phyloP scores from a whole-genome alignment of 2,888 invertebrate species.

The Sthenelais limicola region DNA sequence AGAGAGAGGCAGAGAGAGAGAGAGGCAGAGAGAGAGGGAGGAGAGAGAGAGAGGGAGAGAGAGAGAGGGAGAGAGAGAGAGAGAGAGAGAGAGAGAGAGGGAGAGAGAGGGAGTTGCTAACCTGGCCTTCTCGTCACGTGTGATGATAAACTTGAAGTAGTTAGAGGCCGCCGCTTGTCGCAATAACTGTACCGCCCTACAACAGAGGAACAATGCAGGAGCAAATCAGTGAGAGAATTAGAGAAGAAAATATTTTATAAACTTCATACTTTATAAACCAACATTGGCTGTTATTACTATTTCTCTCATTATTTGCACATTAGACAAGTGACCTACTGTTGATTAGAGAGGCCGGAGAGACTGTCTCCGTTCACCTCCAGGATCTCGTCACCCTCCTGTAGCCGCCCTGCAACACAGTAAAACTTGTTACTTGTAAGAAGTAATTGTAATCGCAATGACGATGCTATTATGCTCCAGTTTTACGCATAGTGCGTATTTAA shows the following conservation, averaged over 20 bases:
- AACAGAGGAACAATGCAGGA: constrained; percentile 25
- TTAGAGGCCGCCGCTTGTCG: constrained; percentile 62
- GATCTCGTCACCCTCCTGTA: constrained; percentile 63
- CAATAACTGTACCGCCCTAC: constrained; percentile 63
- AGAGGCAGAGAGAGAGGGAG: too few relatives aligned
- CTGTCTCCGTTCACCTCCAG: constrained; percentile 64
- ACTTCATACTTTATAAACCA: too few relatives aligned
- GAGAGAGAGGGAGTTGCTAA: too few relatives aligned
- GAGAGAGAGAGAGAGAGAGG: neutral
- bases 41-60: too few relatives aligned
- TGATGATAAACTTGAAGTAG: constrained; percentile 60
- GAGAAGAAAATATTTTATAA: too few relatives aligned
- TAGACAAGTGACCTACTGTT: constrained; percentile 55
- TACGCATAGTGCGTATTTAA: too few relatives aligned
- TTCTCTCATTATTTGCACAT: too few relatives aligned
- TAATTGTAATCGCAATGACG: too few relatives aligned
- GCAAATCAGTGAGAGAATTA: neutral
- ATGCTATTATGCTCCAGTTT: too few relatives aligned
- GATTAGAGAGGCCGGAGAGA: constrained; percentile 64
- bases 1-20: too few relatives aligned
- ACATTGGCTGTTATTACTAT: too few relatives aligned
- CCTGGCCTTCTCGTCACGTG: constrained; percentile 63
- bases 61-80: neutral
- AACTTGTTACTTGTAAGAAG: too few relatives aligned
- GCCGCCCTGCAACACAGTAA: constrained; percentile 56